Conservation (phyloP, 2,113 vertebrate species). For the Halichoeres trimaculatus region DNA sequence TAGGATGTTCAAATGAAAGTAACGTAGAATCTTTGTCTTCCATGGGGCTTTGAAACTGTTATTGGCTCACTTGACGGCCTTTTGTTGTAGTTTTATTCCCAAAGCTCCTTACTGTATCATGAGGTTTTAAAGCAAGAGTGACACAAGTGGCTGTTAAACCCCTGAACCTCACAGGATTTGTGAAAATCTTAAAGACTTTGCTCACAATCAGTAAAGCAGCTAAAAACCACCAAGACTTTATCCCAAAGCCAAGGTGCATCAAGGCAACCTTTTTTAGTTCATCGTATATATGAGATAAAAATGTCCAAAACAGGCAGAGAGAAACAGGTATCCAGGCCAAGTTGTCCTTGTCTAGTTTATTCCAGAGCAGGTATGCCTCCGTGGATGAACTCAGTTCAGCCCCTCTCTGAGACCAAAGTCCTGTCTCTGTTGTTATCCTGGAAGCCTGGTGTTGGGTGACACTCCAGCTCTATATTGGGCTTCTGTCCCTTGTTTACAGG, state of each 20-base stretch:
- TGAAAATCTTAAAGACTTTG: not conserved
- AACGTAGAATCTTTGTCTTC: constrained; percentile 8
- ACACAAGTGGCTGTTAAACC: constrained; percentile 1
- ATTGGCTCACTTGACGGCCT: constrained; percentile 25
- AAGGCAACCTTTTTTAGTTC: too few relatives aligned
- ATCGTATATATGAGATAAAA: too few relatives aligned
- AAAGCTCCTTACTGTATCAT: constrained; percentile 44
- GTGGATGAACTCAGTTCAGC: constrained; percentile 14
- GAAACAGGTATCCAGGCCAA: constrained; percentile 12
- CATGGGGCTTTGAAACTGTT: constrained; percentile 26
- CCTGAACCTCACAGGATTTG: not conserved
- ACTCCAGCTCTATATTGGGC: constrained; percentile 55
- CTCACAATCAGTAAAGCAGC: not conserved
- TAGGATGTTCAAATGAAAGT: too few relatives aligned
- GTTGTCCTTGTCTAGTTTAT: constrained; percentile 21
- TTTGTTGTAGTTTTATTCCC: constrained; percentile 30
- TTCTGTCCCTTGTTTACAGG: constrained; percentile 35
- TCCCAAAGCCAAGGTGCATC: not conserved
- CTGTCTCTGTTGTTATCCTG: constrained; percentile 35
- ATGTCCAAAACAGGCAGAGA: not conserved
- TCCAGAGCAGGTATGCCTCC: not conserved
- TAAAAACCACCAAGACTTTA: not conserved
- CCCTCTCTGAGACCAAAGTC: constrained; percentile 19
- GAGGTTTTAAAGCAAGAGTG: constrained; percentile 9
- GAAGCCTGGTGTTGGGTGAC: constrained; percentile 49